Base-by-base conservation (phyloP, 2,888 invertebrate species). In the Miltochrista miniata region DNA sequence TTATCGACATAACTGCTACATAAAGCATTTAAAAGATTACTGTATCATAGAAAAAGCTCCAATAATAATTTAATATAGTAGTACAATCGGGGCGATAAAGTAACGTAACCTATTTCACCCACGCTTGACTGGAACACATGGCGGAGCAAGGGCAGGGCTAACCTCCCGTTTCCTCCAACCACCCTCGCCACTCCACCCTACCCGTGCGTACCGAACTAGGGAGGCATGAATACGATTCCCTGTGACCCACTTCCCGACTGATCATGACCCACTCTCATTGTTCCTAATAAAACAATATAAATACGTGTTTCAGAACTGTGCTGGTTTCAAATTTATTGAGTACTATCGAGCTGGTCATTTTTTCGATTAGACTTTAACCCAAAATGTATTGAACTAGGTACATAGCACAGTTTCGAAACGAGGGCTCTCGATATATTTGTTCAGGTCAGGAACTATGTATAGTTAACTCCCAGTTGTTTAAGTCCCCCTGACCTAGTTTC, bases 401-500 rank as follows among this genome's bases (percentile, higher is more conserved):
- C 11, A 31, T 11, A 42, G 41, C 48, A 45, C 39, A 33, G 54
- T 62, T 52, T 61, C 55, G 57, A 56, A 59, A 61, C 48, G 45
- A 57, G 55, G 59, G 64, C 59, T 70, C 72, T 75, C 76, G 67
- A 80, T 80, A 84, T 24, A 5, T 84, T 83, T 79, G 76, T 73
- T 68, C 69, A 71, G 78, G 68, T 68, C 69, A 71, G 78, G 68
- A 76, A 70, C 67, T 72, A 72, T n/a, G n/a, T n/a, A n/a, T 74
- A 73, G 71, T 72, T 76, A 73, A 72, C 70, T 74, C 76, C 73
- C 76, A 72, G 78, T 81, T 76, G 79, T 77, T 77, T 55, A 70
- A 74, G 72, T 83, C 76, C 79, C 85, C 83, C 82, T 89, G 90
- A 87, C 89, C 87, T 59, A 87, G 59, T 79, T 89, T 68, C 50